phyloP scores from a whole-genome alignment of 2,797 vertebrate genomes.

The Neosilurus mollespiculum region DNA sequence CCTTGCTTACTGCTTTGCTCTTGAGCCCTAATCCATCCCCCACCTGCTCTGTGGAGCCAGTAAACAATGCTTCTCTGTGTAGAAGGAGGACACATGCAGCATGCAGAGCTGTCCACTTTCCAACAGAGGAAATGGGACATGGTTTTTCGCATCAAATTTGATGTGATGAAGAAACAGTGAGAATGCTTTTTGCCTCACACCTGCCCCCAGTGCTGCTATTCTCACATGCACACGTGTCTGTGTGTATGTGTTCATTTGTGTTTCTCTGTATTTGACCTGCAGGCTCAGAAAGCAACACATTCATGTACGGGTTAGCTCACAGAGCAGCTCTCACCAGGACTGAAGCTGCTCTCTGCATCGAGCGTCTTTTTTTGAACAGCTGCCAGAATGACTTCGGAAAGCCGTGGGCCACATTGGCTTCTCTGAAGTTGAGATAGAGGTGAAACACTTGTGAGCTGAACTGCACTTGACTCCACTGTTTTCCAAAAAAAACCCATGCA shows the following conservation, averaged over 20 bases:
- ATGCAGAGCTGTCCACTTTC: slow-evolving; percentile 16
- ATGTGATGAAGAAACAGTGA: slow-evolving; percentile 32
- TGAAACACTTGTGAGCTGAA: slow-evolving; percentile 15
- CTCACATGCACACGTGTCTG: not conserved
- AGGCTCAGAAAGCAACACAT: slow-evolving; percentile 10
- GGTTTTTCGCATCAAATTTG: slow-evolving; percentile 42
- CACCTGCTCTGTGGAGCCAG: slow-evolving; percentile 27
- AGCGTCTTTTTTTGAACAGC: slow-evolving; percentile 1
- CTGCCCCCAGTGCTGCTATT: slow-evolving; percentile 12
- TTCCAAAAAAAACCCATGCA: not conserved
- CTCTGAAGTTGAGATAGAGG: slow-evolving; percentile 26
- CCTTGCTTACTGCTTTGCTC: slow-evolving; percentile 45
- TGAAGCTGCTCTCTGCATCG: not conserved
- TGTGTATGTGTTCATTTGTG: not conserved
- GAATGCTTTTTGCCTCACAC: slow-evolving; percentile 18
- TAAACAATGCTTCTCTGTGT: slow-evolving; percentile 46
- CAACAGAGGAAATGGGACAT: slow-evolving; percentile 29
- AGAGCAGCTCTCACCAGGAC: slow-evolving; percentile 18
- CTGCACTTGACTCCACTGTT: not conserved
- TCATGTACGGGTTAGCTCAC: slow-evolving; percentile 7
- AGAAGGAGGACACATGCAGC: slow-evolving; percentile 37
- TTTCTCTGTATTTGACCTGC: not conserved
- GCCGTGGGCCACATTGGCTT: slow-evolving; percentile 10
- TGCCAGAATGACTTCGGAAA: slow-evolving; percentile 14
- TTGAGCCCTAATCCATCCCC: slow-evolving; percentile 38